phyloP scores from a whole-genome alignment of 2,113 vertebrate species.

The Ceuthmochares aereus region DNA sequence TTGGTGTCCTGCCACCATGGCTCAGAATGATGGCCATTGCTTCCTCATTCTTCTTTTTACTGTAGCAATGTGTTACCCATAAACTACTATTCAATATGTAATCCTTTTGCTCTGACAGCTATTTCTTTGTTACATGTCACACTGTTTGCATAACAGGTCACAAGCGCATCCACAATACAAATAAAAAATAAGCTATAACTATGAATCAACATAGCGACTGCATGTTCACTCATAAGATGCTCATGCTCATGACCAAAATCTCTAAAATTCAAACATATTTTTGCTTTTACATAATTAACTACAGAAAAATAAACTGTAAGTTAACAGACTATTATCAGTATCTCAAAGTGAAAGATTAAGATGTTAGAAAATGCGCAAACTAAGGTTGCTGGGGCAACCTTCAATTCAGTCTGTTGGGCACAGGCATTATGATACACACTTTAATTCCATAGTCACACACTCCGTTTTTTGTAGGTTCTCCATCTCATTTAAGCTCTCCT shows the following conservation, averaged over 20 bases:
- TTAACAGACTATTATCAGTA: constrained; percentile 22
- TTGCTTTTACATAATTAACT: not conserved
- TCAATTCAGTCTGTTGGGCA: not conserved
- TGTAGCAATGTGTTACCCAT: not conserved
- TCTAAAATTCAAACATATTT: not conserved
- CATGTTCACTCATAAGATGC: not conserved
- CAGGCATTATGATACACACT: not conserved
- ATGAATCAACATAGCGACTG: not conserved
- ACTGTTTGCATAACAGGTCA: not conserved
- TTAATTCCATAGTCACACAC: not conserved
- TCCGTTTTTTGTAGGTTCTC: not conserved
- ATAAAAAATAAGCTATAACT: not conserved
- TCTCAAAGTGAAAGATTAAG: constrained; percentile 2
- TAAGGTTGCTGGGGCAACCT: constrained; percentile 46
- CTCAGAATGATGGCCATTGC: not conserved
- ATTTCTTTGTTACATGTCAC: not conserved
- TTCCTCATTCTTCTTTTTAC: not conserved
- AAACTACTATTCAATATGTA: not conserved
- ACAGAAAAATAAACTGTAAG: not conserved
- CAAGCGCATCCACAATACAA: not conserved
- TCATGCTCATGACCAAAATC: not conserved
- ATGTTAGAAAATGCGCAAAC: not conserved
- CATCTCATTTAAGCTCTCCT: not conserved
- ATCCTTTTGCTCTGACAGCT: not conserved
- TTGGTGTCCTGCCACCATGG: not conserved